These are phyloP conservation scores for Phainopepla nitens DNA, from an alignment of 2,113 vertebrate genomes.

Conservation along the genomic window DNA sequence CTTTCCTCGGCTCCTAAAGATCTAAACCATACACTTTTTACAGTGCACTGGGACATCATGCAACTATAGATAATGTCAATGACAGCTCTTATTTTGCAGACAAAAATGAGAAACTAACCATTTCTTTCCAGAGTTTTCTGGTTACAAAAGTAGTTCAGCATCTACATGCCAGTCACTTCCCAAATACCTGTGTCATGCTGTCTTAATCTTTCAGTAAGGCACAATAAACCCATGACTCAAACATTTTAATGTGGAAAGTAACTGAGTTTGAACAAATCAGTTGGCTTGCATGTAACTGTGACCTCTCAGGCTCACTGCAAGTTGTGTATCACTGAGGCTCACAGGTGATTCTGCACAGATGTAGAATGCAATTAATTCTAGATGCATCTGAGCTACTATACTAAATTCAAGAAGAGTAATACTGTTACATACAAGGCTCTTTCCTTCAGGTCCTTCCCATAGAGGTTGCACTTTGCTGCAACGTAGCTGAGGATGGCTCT, in stretches of 20 bases:
- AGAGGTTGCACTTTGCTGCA: background rate
- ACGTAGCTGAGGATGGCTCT: background rate
- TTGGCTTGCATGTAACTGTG: background rate
- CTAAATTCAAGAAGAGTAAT: background rate
- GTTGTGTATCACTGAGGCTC: background rate
- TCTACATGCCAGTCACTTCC: background rate
- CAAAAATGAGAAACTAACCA: background rate
- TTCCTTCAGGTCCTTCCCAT: background rate
- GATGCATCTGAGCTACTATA: background rate
- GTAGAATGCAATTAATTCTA: background rate
- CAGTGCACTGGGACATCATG: background rate
- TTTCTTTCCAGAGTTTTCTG: background rate
- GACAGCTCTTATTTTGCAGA: background rate
- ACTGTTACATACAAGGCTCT: slow-evolving; percentile 67
- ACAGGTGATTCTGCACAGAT: background rate
- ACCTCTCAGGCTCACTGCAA: background rate
- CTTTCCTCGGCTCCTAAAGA: background rate
- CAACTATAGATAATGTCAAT: background rate
- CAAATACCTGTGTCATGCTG: background rate
- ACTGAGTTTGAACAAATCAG: background rate
- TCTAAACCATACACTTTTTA: background rate
- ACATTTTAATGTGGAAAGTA: background rate
- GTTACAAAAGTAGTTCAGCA: background rate
- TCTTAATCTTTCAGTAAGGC: background rate
- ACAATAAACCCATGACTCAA: background rate